Evolutionary conservation across 1,140 invertebrate genomes (phyloP).

Genomic region (Helicoverpa zea): DNA sequence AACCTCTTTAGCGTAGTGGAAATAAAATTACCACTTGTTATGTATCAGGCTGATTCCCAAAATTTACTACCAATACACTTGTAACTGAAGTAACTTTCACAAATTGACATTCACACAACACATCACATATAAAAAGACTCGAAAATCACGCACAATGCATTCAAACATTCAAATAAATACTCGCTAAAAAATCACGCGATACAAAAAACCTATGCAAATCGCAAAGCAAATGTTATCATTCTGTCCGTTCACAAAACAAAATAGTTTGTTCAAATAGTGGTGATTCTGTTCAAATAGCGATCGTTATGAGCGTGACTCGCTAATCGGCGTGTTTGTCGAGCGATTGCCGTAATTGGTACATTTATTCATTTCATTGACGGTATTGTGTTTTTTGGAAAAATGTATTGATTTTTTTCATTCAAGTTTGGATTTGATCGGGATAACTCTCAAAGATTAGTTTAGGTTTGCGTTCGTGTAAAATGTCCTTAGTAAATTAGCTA

Average conservation of each 20-base stretch:
- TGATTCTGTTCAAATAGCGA: constrained; percentile 32
- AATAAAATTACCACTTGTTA: too few species aligned
- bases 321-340: constrained; percentile 34
- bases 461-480: too few species aligned
- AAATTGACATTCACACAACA: not conserved
- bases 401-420: not conserved
- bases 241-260: constrained; percentile 16
- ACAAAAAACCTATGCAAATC: constrained; percentile 16
- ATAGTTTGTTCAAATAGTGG: constrained; percentile 36
- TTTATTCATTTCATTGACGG: constrained; percentile 15
- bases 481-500: not conserved
- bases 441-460: too few species aligned
- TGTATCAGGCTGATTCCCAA: too few species aligned
- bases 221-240: constrained; percentile 31
- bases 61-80: not conserved
- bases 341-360: constrained; percentile 39
- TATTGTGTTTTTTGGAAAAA: not conserved
- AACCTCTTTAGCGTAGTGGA: too few species aligned
- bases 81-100: not conserved
- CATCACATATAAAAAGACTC: not conserved
- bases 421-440: not conserved
- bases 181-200: constrained; percentile 26
- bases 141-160: not conserved
- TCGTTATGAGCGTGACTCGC: constrained; percentile 35
- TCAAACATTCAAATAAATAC: constrained; percentile 1